Evolutionary conservation across 2,113 vertebrate genomes (phyloP), one percentile per base, ranked within the genome.

Genomic region (Proteles cristata): DNA sequence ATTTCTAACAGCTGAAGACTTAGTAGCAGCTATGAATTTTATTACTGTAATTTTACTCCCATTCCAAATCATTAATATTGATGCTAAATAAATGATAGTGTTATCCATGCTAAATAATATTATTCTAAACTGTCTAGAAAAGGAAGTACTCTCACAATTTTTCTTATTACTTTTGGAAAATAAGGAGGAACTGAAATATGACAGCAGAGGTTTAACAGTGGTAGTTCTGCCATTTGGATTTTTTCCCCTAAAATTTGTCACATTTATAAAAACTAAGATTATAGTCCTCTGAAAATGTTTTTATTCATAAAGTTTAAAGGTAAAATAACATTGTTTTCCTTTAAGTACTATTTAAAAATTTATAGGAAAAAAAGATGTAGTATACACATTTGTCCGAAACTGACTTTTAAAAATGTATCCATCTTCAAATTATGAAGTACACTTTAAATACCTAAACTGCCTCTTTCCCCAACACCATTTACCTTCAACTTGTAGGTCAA

Each of bases 21-120:
- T 93, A 97, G 79, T 93, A 89, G 93, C 68, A 82, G 48, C 88
- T 95, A 71, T 97, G 93, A 97, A 97, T 97, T 97, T 84, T 83
- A 96, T 97, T 96, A 96, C 88, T 93, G 45, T 80, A 97, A 95
- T 97, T 97, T 98, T 96, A 73, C 28, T 97, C 26, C 77, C 33
- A 97, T 96, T 97, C 74, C 83, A 97, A 94, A 93, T 97, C 92
- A 98, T 97, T 97, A 98, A 97, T 96, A 96, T 87, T 90, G 93
- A 96, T 95, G 85, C 35, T 93, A 97, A 97, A 92, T 97, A 98
- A 98, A 95, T 77, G 66, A 85, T 55, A 92, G 58, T 65, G 7
- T 81, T 97, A 80, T 83, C 23, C 23, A 96, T 97, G 53, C 91
- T 97, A 94, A 97, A 93, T 93, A 96, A 74, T 71, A 79, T 58